These are phyloP conservation scores for Galerucella pusilla DNA, from an alignment of 2,888 invertebrate species.

Conservation along the genomic window DNA sequence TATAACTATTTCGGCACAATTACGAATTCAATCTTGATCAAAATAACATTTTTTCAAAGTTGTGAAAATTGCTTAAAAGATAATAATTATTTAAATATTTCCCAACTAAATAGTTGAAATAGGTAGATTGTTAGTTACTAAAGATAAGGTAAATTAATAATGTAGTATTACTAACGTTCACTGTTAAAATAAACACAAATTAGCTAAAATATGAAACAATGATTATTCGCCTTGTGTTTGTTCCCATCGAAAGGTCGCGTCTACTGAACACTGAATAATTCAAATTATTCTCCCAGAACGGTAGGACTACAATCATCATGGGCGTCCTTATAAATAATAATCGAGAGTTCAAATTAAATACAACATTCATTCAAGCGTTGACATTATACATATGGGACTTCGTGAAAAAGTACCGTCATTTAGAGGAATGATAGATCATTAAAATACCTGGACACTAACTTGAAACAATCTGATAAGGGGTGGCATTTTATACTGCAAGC, in stretches of 20 bases:
- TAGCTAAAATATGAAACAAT: slow-evolving; percentile 1
- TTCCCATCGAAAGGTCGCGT: slow-evolving; percentile 9
- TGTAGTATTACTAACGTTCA: not conserved
- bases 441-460: too few relatives aligned
- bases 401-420: too few relatives aligned
- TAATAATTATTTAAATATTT: not conserved
- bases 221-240: slow-evolving; percentile 5
- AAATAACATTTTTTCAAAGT: not conserved
- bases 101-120: not conserved
- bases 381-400: too few relatives aligned
- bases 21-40: not conserved
- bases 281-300: slow-evolving; percentile 12
- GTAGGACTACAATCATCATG: not conserved
- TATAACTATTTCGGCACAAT: not conserved
- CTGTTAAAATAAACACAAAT: not conserved
- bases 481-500: too few relatives aligned
- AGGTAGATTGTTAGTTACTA: not conserved
- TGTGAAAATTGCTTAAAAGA: not conserved
- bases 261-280: not conserved
- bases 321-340: not conserved
- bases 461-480: too few relatives aligned
- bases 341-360: not conserved
- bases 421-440: too few relatives aligned
- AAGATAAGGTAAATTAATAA: not conserved
- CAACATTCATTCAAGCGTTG: not conserved